Base-by-base conservation (phyloP, 2,888 invertebrate genomes). In the Tyria jacobaeae region DNA sequence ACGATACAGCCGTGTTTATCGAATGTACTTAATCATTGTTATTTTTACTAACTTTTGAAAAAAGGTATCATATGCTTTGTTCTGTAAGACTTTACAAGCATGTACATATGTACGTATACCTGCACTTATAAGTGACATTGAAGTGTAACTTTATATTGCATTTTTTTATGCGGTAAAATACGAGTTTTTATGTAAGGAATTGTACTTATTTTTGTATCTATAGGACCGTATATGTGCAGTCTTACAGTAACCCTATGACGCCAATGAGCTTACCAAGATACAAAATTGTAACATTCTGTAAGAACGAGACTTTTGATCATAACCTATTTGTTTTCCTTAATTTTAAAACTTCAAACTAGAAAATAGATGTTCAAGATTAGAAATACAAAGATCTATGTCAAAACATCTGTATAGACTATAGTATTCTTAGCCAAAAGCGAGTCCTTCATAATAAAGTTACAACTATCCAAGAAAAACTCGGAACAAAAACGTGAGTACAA, bases 1-100 rank as follows among this genome's bases (percentile, higher is more conserved):
- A 72, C 64, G 61, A 69, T 62, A 71, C 55, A 60, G 17, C 27
- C 55, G 15, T 68, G 76, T 73, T 76, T 73, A 76, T 71, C 1
- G 71, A 63, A 55, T 67, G 64, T 59, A 61, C 44, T 68, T 58
- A 50, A 62, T 62, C 54, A 57, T 73, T 64, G 53, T 68, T 56
- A 48, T 57, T 57, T 57, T 57, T 27, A 24, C 35, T 56, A 34
- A 12, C 35, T 35, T 35, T 48, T 5, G 12, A 14, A 51, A 44
- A 47, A 56, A 34, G 17, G 21, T 37, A 17, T 49, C 27, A 49
- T 17, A 21, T 41, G 39, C 44, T 31, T 50, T 31, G 21, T 4
- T 15, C 17, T 55, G 27, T 31, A 41, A 7, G 17, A 7, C 21
- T 48, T 47, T 53, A 17, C 15, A 39, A 6, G 9, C 34, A 44